phyloP scores from a whole-genome alignment of 2,888 invertebrate species.

The Vandiemenella viatica region DNA sequence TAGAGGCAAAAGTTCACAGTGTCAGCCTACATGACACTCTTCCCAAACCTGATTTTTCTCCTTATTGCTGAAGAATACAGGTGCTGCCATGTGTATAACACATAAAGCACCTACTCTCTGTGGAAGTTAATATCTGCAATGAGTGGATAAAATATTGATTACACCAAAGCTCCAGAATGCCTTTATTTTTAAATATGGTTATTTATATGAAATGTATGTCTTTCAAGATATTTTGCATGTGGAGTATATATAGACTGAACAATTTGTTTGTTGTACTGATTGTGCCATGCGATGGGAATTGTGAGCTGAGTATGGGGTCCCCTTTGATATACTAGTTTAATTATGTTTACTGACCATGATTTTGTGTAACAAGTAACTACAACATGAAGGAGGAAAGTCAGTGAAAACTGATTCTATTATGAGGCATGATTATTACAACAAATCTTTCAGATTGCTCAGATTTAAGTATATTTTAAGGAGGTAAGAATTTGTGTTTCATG shows the following conservation, averaged over 20 bases:
- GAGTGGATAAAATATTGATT: constrained; percentile 14
- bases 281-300: no score
- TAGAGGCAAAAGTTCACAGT: constrained; percentile 1
- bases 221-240: constrained; percentile 19
- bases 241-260: constrained; percentile 4
- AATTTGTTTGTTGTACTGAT: constrained; percentile 1
- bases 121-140: constrained; percentile 16
- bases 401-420: no score
- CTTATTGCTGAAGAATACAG: constrained; percentile 28
- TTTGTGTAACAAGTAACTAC: no score
- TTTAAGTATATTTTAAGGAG: no score
- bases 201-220: constrained; percentile 16
- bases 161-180: constrained; percentile 17
- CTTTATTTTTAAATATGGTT: constrained; percentile 18
- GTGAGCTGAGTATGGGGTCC: no score
- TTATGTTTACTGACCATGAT: no score
- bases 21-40: neutral
- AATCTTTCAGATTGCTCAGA: no score
- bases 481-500: no score
- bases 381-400: no score
- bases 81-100: constrained; percentile 15
- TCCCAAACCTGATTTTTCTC: constrained; percentile 24
- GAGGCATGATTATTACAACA: no score
- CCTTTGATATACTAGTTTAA: no score
- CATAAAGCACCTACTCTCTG: constrained; percentile 11